Conservation (phyloP, 2,113 vertebrate genomes). For the Felis catus region DNA sequence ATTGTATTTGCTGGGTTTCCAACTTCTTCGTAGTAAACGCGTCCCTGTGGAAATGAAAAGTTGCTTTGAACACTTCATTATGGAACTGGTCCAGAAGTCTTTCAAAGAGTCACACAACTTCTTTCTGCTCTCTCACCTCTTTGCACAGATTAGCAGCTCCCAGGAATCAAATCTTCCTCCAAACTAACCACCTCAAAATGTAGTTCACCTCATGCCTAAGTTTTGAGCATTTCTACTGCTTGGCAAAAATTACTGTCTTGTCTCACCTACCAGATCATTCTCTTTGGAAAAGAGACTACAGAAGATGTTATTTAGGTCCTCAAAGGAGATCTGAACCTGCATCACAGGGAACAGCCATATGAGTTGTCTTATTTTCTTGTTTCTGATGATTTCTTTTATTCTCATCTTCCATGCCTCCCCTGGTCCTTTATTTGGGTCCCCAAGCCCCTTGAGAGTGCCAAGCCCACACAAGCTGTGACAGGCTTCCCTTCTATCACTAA, state of each 20-base stretch:
- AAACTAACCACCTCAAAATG: not conserved
- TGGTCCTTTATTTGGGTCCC: not conserved
- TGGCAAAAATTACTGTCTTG: not conserved
- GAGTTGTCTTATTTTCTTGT: not conserved
- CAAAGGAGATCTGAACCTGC: not conserved
- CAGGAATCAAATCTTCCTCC: not conserved
- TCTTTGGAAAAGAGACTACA: not conserved
- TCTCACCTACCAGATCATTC: not conserved
- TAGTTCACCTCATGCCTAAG: not conserved
- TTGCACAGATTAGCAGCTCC: not conserved
- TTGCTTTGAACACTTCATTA: not conserved
- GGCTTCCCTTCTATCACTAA: not conserved
- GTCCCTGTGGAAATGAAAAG: not conserved
- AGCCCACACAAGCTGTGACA: slow-evolving; percentile 19
- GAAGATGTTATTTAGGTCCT: not conserved
- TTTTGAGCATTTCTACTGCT: not conserved
- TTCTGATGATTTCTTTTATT: not conserved
- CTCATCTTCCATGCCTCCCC: not conserved
- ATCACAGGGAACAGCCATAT: accelerated
- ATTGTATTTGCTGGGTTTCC: not conserved
- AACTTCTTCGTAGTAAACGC: not conserved
- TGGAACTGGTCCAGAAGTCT: not conserved
- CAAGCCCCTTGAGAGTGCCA: not conserved
- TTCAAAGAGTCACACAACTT: not conserved
- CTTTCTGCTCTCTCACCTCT: not conserved